Evolutionary conservation across 2,113 vertebrate species (phyloP).

Genomic region (Calyptommatus sinebrachiatus): DNA sequence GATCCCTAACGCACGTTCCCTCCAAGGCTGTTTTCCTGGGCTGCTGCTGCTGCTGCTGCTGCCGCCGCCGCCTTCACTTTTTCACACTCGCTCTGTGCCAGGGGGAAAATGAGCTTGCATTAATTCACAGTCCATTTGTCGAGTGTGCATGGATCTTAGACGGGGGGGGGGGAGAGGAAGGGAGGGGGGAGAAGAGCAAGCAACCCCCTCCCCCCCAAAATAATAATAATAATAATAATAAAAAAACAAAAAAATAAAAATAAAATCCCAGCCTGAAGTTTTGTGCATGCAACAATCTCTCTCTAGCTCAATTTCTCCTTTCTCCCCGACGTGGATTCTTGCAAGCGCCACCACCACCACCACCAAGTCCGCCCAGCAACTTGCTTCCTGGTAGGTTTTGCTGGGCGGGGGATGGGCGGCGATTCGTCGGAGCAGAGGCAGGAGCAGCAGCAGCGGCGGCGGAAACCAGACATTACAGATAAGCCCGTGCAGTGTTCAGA

Average conservation of each 20-base stretch:
- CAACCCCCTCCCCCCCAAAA: too few species aligned
- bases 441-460: slow-evolving; percentile 47
- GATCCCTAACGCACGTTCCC: slow-evolving; percentile 37
- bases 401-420: slow-evolving; percentile 66
- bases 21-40: background rate
- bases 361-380: slow-evolving; percentile 57
- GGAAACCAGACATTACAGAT: slow-evolving; percentile 67
- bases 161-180: too few species aligned
- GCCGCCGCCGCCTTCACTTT: background rate
- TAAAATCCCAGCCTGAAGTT: background rate
- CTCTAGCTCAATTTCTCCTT: background rate
- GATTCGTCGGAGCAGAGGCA: too few species aligned
- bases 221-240: too few species aligned
- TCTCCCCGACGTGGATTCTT: slow-evolving; percentile 23
- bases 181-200: too few species aligned
- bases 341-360: slow-evolving; percentile 37
- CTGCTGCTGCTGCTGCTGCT: too few species aligned
- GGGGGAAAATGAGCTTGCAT: rapidly evolving
- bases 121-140: too few species aligned
- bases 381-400: slow-evolving; percentile 68
- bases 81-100: rapidly evolving
- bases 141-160: too few species aligned
- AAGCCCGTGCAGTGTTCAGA: slow-evolving; percentile 63
- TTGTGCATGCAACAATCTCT: background rate
- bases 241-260: background rate